Evolutionary conservation across 2,888 invertebrate species (phyloP).

Genomic region (Tortrix viridana): DNA sequence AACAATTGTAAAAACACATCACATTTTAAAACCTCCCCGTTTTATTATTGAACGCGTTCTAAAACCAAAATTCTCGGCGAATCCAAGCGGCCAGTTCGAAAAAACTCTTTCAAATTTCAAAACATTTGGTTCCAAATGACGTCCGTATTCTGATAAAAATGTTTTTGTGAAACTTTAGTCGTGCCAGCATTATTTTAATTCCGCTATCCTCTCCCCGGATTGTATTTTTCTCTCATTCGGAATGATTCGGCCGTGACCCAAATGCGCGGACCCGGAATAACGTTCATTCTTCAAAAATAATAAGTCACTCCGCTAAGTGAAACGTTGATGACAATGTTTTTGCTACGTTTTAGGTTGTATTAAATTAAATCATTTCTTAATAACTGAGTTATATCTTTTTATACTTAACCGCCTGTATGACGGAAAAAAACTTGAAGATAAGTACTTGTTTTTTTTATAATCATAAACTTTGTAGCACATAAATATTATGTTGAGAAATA

Average conservation of each 20-base stretch:
- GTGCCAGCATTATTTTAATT: conserved; percentile 28
- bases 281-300: conserved; percentile 39
- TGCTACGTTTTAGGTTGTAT: conserved; percentile 15
- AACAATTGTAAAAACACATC: neutral
- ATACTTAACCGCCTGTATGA: no score
- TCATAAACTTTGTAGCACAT: neutral
- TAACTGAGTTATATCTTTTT: no score
- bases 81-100: conserved; percentile 15
- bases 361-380: neutral
- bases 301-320: conserved; percentile 37
- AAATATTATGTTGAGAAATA: neutral
- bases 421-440: no score
- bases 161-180: conserved; percentile 7
- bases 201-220: conserved; percentile 42
- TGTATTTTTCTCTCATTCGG: conserved; percentile 46
- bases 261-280: conserved; percentile 40
- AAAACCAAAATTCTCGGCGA: neutral
- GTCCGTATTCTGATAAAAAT: conserved; percentile 24
- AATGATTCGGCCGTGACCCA: conserved; percentile 65
- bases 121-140: conserved; percentile 19
- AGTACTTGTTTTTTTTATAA: no score
- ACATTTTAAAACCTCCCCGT: neutral
- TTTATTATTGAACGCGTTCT: neutral
- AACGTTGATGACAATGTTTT: conserved; percentile 35
- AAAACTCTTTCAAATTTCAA: conserved; percentile 19